Evolutionary conservation across 1,140 invertebrate genomes (phyloP).

Genomic region (Plodia interpunctella): DNA sequence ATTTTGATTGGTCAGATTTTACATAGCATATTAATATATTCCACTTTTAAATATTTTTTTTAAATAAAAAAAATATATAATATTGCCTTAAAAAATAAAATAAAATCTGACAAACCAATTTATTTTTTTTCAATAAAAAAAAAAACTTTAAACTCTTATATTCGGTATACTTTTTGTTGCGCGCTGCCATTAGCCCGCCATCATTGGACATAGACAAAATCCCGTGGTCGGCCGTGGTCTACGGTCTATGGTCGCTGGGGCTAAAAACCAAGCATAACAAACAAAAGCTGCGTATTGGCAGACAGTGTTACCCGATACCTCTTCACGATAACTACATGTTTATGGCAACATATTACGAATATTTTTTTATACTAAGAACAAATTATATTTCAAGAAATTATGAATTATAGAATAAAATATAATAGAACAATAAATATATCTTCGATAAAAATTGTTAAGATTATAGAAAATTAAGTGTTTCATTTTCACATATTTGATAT

Average conservation of each 20-base stretch:
- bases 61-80: background rate
- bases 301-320: slow-evolving; percentile 8
- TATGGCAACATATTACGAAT: slow-evolving; percentile 7
- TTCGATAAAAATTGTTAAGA: too few relatives aligned
- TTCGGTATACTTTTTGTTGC: slow-evolving; percentile 28
- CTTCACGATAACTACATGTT: slow-evolving; percentile 2
- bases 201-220: slow-evolving; percentile 21
- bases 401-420: too few relatives aligned
- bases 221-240: slow-evolving; percentile 17
- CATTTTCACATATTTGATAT: too few relatives aligned
- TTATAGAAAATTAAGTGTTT: too few relatives aligned
- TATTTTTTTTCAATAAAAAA: slow-evolving; percentile 14
- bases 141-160: slow-evolving; percentile 28
- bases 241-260: slow-evolving; percentile 19
- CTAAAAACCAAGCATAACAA: slow-evolving; percentile 57
- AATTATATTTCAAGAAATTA: too few relatives aligned
- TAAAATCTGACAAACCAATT: slow-evolving; percentile 13
- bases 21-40: background rate
- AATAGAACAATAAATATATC: too few relatives aligned
- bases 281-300: slow-evolving; percentile 57
- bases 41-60: background rate
- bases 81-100: background rate
- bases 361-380: too few relatives aligned
- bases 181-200: slow-evolving; percentile 28
- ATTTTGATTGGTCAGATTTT: background rate